Base-by-base conservation (phyloP, 1,140 invertebrate species). In the Hyles euphorbiae region DNA sequence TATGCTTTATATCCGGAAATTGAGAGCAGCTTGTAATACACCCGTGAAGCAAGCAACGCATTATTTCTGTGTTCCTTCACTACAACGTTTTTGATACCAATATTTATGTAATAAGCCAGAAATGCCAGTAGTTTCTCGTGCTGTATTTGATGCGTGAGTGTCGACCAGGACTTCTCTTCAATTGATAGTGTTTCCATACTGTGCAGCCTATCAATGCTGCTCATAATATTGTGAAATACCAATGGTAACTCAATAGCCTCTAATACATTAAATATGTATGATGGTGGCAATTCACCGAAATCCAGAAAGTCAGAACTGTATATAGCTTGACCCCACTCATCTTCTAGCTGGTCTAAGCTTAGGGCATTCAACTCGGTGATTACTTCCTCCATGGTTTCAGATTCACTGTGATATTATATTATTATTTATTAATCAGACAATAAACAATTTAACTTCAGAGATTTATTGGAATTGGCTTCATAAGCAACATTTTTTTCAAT, bases 1-100 rank as follows among this genome's bases (percentile, higher is more conserved):
- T 87, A 88, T 47, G 81, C 81, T 60, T 81, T 86, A 52, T 74
- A 84, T 33, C 85, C 85, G 51, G 85, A 75, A 10, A 88, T 74
- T 33, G 72, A 68, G 10, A 88, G 64, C n/a, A 87, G 60, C 34
- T 83, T 84, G 34, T 70, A 88, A 61, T 88, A 88, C 40, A 87
- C 61, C 22, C 78, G 69, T 9, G 83, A 79, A 34, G 82, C 80
- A 49, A 84, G 52, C 22, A 88, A 54, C 4, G 85, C 80, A 63
- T 78, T 76, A 49, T 77, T 75, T 65, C 83, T 71, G 34, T 70
- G 60, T 11, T 86, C 75, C 58, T 71, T 76, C 22, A 61, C 71
- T 45, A 72, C 32, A 46, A 87, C 60, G 58, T 87, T 81, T 70
- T 83, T 85, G 50, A 61, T 75, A 12, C 85, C 85, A 61, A 60